phyloP scores from a whole-genome alignment of 2,888 invertebrate genomes.

The Trichogramma evanescens region DNA sequence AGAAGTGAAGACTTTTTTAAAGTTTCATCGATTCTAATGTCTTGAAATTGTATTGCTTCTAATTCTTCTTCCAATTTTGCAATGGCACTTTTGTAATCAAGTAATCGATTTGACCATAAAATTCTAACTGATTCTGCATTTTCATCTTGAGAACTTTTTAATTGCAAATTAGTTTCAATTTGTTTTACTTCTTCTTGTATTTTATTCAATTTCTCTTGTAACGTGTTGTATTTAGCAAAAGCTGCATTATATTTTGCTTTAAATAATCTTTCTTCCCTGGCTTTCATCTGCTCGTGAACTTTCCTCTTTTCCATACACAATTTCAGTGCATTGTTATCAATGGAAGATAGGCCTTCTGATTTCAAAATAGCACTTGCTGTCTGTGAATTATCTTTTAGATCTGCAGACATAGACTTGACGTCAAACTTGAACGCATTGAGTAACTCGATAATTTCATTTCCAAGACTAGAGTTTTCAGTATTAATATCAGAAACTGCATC shows the following conservation, averaged over 20 bases:
- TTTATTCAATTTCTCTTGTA: constrained; percentile 29
- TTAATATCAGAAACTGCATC: constrained; percentile 32
- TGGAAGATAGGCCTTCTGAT: constrained; percentile 30
- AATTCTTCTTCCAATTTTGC: constrained; percentile 30
- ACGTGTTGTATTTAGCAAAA: constrained; percentile 26
- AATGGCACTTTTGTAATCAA: constrained; percentile 33
- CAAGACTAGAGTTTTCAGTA: constrained; percentile 31
- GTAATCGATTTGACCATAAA: constrained; percentile 30
- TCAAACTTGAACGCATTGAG: constrained; percentile 32
- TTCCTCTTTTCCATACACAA: constrained; percentile 28
- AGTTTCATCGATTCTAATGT: constrained; percentile 30
- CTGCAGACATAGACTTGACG: constrained; percentile 27
- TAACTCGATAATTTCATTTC: constrained; percentile 30
- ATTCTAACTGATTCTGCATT: constrained; percentile 27
- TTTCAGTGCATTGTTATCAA: constrained; percentile 28
- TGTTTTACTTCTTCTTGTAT: constrained; percentile 26
- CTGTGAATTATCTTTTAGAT: constrained; percentile 31
- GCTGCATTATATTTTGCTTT: constrained; percentile 29
- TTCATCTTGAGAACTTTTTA: constrained; percentile 24
- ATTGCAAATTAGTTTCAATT: constrained; percentile 24
- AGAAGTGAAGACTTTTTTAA: constrained; percentile 31
- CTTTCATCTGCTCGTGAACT: constrained; percentile 27
- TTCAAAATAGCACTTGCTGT: constrained; percentile 31
- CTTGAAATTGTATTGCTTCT: constrained; percentile 26
- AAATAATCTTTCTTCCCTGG: constrained; percentile 29